These are phyloP conservation scores for Pogonophryne albipinna DNA, from an alignment of 2,797 vertebrate species.

Conservation along the genomic window DNA sequence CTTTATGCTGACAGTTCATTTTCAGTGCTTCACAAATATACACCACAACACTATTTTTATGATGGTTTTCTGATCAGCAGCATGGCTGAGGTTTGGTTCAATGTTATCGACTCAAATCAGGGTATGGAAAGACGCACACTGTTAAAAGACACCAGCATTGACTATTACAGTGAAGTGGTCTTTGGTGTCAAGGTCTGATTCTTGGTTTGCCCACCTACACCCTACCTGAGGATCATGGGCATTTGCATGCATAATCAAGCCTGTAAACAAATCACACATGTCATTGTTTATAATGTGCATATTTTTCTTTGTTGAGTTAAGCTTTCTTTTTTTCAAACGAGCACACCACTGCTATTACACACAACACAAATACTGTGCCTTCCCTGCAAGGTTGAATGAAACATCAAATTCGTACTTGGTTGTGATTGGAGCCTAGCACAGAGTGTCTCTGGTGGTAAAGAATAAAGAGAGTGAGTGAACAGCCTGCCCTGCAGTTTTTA, in stretches of 20 bases:
- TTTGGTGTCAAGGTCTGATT: not conserved
- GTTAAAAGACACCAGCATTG: slow-evolving; percentile 7
- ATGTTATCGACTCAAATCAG: not conserved
- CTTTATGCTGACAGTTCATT: not conserved
- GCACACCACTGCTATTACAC: not conserved
- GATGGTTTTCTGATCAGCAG: not conserved
- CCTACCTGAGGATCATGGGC: not conserved
- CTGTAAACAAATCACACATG: not conserved
- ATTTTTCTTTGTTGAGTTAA: not conserved
- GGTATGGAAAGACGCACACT: not conserved
- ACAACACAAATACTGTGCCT: not conserved
- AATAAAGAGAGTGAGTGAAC: slow-evolving; percentile 57
- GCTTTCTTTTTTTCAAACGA: not conserved
- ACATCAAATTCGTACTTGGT: slow-evolving; percentile 35
- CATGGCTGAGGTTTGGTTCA: not conserved
- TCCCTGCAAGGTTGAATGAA: slow-evolving; percentile 32
- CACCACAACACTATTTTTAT: not conserved
- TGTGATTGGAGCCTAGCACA: slow-evolving; percentile 48
- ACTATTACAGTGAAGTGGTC: not conserved
- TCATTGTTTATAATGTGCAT: slow-evolving; percentile 1
- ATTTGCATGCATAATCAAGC: not conserved
- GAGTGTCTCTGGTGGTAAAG: slow-evolving; percentile 44
- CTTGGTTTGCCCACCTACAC: not conserved
- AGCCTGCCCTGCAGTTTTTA: slow-evolving; percentile 50
- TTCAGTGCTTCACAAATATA: not conserved